Evolutionary conservation across 2,888 invertebrate species (phyloP).

Genomic region (Lasioglossum morio): DNA sequence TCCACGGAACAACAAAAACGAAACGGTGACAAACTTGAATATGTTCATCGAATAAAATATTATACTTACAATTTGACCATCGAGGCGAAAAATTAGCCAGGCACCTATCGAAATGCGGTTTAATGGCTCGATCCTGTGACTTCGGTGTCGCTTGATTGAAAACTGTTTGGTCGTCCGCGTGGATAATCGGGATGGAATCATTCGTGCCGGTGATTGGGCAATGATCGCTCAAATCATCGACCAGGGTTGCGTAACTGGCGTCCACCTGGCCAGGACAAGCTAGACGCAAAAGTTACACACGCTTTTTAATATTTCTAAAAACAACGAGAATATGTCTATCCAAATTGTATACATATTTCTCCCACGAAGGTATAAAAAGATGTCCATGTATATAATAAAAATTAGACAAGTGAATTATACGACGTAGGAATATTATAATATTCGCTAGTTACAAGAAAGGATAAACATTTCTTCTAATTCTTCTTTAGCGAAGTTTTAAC

Average conservation of each 20-base stretch:
- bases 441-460: too few relatives aligned
- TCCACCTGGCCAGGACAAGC: background rate
- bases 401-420: too few relatives aligned
- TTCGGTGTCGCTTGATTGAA: background rate
- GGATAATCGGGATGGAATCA: background rate
- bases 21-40: background rate
- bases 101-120: background rate
- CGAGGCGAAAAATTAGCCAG: background rate
- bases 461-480: too few relatives aligned
- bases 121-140: background rate
- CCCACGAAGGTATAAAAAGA: too few relatives aligned
- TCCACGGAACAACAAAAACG: slow-evolving; percentile 25
- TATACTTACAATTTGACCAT: background rate
- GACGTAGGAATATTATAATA: too few relatives aligned
- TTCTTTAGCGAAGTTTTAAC: too few relatives aligned
- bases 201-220: background rate
- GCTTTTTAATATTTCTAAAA: background rate
- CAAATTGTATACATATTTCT: too few relatives aligned
- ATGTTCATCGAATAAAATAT: background rate
- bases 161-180: background rate
- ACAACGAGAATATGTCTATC: too few relatives aligned
- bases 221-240: slow-evolving; percentile 4
- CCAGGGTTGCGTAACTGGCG: background rate
- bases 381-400: too few relatives aligned
- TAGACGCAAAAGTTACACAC: background rate